Evolutionary conservation across 2,113 vertebrate genomes (phyloP), one percentile per base, ranked within the genome.

Genomic region (Cyprinus carpio): DNA sequence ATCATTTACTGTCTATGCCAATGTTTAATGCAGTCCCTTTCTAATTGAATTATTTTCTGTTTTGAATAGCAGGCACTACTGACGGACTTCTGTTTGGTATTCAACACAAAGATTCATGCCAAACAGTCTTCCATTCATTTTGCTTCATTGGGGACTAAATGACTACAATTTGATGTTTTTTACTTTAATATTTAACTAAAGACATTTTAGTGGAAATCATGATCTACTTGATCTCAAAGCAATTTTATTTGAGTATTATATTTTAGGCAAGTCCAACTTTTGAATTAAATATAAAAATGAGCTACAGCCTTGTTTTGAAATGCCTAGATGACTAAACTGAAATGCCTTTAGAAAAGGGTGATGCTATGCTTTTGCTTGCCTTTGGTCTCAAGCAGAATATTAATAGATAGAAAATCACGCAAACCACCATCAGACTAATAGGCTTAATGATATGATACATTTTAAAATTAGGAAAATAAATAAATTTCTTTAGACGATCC

Each of bases 31-130:
- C 49, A 51, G 72, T 75, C 60, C n/a, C 25, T 62, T 46, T 82
- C 75, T 86, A 81, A 88, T 82, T 83, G 82, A 88, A 75, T 78
- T 62, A 75, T 46, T 9, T 77, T 75, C 18, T 27, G 71, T 75
- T 75, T 46, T 88, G 75, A 37, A 46, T 46, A 60, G 58, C 79
- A 51, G 18, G 49, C 62, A 51, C 62, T 51, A 65, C 40, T 81
- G 79, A 69, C 27, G 43, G 16, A 51, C 40, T 13, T 81, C 43
- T 34, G 62, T 51, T 81, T 81, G 10, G 16, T 67, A 49, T 81
- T 69, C 79, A 51, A 11, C 56, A 18, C 78, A 80, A 65, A 64
- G 37, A 46, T 46, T 75, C 27, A 54, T 31, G 46, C 43, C 51
- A 76, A 76, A 76, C 25, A 76, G 46, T 16, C 8, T 18, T 25